Evolutionary conservation across 2,113 vertebrate species (phyloP).

Genomic region (Cephalopholis sonnerati): DNA sequence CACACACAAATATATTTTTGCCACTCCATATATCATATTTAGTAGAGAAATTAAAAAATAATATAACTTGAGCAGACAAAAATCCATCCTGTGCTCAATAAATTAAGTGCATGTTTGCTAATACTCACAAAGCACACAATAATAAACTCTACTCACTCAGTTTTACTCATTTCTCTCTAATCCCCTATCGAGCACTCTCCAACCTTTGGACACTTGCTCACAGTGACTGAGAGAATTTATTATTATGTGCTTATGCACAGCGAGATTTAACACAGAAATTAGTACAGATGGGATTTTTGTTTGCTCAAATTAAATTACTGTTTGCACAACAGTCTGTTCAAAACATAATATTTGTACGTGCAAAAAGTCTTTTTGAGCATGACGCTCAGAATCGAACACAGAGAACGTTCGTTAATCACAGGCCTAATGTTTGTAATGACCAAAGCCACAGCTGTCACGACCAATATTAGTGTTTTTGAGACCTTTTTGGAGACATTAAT

Average conservation of each 20-base stretch:
- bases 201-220: not conserved
- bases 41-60: not conserved
- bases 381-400: not conserved
- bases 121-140: not conserved
- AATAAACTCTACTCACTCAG: not conserved
- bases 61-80: not conserved
- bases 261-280: not conserved
- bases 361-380: not conserved
- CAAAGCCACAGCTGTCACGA: constrained; percentile 54
- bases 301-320: not conserved
- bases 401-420: not conserved
- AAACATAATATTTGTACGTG: not conserved
- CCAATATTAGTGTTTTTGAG: constrained; percentile 49
- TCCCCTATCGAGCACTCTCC: not conserved
- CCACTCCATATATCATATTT: too few relatives aligned
- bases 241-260: constrained; percentile 8
- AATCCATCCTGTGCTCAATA: not conserved
- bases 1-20: too few relatives aligned
- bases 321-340: not conserved
- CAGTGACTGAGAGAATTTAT: not conserved
- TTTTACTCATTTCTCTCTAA: not conserved
- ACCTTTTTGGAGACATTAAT: constrained; percentile 57
- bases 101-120: not conserved
- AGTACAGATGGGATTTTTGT: not conserved
- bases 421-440: not conserved